A percentile compares a stretch with the other conserved stretches of the same genome.
These are phyloP conservation scores for Anas platyrhynchos DNA, from an alignment of 2,113 vertebrate genomes.

Conservation along the genomic window DNA sequence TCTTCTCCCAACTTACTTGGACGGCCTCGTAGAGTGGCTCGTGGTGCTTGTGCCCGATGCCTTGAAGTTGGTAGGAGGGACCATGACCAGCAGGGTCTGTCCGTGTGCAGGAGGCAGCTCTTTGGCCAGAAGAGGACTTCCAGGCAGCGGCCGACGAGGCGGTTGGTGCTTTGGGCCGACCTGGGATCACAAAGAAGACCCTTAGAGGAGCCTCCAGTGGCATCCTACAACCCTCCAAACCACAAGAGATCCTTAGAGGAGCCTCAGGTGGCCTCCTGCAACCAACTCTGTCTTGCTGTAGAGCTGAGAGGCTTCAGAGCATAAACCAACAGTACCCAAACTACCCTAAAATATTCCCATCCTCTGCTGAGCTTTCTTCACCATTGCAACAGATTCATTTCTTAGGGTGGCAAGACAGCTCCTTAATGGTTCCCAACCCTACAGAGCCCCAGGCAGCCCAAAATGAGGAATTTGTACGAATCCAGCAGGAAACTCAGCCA, in stretches of 20 bases:
- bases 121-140: conserved; percentile 73
- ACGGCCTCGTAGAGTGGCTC: conserved; percentile 66
- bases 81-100: conserved; percentile 85
- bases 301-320: neutral
- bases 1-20: conserved; percentile 72
- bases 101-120: conserved; percentile 21
- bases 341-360: neutral
- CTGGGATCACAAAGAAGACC: conserved; percentile 8
- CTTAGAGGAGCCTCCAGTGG: no score
- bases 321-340: neutral
- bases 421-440: accelerated
- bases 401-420: neutral
- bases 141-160: conserved; percentile 82
- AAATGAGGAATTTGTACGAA: accelerated
- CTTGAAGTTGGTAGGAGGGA: conserved; percentile 77
- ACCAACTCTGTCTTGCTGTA: neutral
- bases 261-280: no score
- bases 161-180: conserved; percentile 68
- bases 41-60: conserved; percentile 58
- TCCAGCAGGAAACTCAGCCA: accelerated
- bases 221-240: no score
- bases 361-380: neutral
- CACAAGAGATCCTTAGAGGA: neutral
- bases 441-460: neutral
- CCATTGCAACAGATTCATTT: accelerated